Percentiles rank a stretch among this genome's conserved stretches.
Evolutionary conservation across 2,113 vertebrate genomes (phyloP).

Genomic region (Triplophysa tibetana): DNA sequence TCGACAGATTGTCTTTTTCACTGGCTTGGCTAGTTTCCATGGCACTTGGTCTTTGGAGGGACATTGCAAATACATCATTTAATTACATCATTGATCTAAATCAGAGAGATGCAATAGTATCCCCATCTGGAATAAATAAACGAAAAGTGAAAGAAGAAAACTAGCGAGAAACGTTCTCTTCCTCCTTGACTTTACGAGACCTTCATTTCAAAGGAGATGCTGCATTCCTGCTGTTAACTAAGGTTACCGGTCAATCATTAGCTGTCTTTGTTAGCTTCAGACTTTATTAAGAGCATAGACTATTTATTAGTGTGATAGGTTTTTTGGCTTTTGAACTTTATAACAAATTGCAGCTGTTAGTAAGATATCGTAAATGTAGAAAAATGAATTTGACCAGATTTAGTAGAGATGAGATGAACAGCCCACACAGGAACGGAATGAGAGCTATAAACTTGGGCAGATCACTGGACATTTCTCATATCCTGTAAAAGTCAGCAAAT

Average conservation of each 20-base stretch:
- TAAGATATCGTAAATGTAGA: conserved; percentile 41
- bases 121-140: conserved; percentile 52
- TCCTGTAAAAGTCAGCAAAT: conserved; percentile 58
- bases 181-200: neutral
- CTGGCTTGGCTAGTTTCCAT: conserved; percentile 49
- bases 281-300: conserved; percentile 47
- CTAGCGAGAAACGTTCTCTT: conserved; percentile 10
- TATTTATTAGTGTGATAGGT: conserved; percentile 35
- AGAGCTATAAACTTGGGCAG: conserved; percentile 55
- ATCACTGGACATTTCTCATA: conserved; percentile 21
- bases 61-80: conserved; percentile 65
- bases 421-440: conserved; percentile 35
- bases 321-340: conserved; percentile 49
- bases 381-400: conserved; percentile 32
- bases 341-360: conserved; percentile 46
- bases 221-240: conserved; percentile 36
- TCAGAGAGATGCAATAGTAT: conserved; percentile 55
- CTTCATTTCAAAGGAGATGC: conserved; percentile 22
- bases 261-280: conserved; percentile 39
- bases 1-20: conserved; percentile 32
- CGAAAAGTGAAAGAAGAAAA: conserved; percentile 52
- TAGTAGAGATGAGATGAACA: conserved; percentile 48
- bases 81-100: conserved; percentile 58
- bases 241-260: conserved; percentile 45
- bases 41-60: conserved; percentile 52